Evolutionary conservation across 1,140 invertebrate species (phyloP), one percentile per base, ranked within the genome.

Genomic region (Aphaenogaster rudis): DNA sequence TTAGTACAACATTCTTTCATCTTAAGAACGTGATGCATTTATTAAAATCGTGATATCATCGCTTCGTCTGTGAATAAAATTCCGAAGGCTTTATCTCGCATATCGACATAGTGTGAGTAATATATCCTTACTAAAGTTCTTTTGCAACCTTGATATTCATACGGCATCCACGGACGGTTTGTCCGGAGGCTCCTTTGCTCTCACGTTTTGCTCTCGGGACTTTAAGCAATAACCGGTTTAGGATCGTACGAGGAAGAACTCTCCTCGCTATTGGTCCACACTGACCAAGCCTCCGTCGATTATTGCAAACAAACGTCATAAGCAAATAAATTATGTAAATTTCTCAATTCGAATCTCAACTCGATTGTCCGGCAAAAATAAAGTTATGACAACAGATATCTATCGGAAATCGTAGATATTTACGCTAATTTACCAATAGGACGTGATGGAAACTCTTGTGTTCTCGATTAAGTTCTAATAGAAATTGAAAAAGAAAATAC

Each of bases 201-300:
- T 33, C 0, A 21, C 15, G 7, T 76, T 11, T 52, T 45, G 45
- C 1, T 66, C 2, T 50, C 1, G 17, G 2, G 39, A 21, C 36
- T 71, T 72, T 45, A n/a, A 3, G 13, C 3, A 79, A 86, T 86
- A 86, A 88, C 87, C 67, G 84, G 76, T 88, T 88, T 59, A 36
- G 52, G 33, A 86, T 50, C 54, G 48, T 57, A 66, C 8, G 33
- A 84, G 21, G 13, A 36, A 61, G 21, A n/a, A 9, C 33, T 71
- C 3, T 33, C 5, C 0, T 69, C 48, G 45, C 74, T 45, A 86
- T 79, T 86, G 74, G 74, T 66, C 52, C 1, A 6, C 8, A 8
- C 11, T 33, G 42, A 28, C 8, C 82, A 79, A 86, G 74, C 61
- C 82, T 66, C 42, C 54, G 17, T 66, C 4, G 36, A 69, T 71